Evolutionary conservation across 2,797 vertebrate genomes (phyloP).

Genomic region (Anguilla megastoma): DNA sequence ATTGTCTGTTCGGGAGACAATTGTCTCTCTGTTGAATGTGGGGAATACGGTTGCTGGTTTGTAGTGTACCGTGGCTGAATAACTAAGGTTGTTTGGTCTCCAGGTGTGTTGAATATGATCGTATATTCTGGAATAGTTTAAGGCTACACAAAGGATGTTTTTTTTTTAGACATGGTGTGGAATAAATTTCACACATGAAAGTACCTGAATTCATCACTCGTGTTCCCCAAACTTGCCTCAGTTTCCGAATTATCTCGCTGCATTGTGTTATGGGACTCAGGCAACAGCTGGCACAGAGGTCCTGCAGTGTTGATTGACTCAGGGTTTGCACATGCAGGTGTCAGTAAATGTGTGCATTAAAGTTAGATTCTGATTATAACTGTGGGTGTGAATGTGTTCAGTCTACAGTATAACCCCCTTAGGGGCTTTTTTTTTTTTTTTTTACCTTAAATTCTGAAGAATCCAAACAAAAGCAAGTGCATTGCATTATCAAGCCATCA

Average conservation of each 20-base stretch:
- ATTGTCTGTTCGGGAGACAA: constrained; percentile 19
- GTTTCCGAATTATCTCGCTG: too few species aligned
- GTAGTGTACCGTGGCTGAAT: not conserved
- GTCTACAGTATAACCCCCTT: not conserved
- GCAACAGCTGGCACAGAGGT: not conserved
- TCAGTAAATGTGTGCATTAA: not conserved
- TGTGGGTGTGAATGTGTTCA: not conserved
- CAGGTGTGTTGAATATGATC: not conserved
- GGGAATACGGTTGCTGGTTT: not conserved
- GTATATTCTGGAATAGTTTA: not conserved
- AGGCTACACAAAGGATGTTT: not conserved
- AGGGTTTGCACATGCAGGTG: not conserved
- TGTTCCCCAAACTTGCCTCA: too few species aligned
- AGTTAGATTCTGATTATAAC: not conserved
- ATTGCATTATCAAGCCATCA: too few species aligned
- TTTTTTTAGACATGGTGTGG: not conserved
- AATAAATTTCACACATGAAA: too few species aligned
- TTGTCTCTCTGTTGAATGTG: not conserved
- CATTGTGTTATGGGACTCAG: too few species aligned
- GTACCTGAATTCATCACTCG: not conserved
- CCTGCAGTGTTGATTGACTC: not conserved
- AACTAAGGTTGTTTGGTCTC: not conserved
- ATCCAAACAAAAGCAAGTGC: too few species aligned
- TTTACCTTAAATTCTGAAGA: too few species aligned
- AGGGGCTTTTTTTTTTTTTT: too few species aligned